A percentile compares a stretch with the other conserved stretches of the same genome.
Conservation (phyloP, 2,113 vertebrate genomes). For the Hyla sarda region DNA sequence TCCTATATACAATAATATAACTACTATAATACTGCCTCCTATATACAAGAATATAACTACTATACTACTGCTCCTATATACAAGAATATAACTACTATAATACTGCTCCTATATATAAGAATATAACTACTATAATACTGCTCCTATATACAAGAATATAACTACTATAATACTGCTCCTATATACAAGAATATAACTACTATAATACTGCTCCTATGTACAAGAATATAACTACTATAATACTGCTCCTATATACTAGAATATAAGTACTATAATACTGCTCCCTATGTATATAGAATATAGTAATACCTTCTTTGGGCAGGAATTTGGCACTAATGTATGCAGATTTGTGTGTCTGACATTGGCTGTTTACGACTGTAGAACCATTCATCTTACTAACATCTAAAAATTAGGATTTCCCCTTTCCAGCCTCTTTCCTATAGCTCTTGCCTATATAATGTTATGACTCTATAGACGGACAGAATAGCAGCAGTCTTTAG, state of each 20-base stretch:
- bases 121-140: conserved; percentile 9
- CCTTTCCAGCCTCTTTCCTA: neutral
- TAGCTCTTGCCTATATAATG: neutral
- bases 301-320: neutral
- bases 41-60: conserved; percentile 8
- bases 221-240: conserved; percentile 9
- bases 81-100: conserved; percentile 1
- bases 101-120: conserved; percentile 2
- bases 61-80: neutral
- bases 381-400: too few relatives aligned
- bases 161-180: neutral
- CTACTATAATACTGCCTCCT: neutral
- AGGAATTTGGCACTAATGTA: too few relatives aligned
- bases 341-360: too few relatives aligned
- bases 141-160: neutral
- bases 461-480: neutral
- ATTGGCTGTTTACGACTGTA: too few relatives aligned
- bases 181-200: neutral
- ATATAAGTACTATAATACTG: conserved; percentile 5
- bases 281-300: neutral
- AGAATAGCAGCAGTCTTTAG: conserved; percentile 49
- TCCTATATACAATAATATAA: neutral
- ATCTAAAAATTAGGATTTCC: neutral
- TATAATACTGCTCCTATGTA: too few relatives aligned
- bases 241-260: neutral